Conservation (phyloP, 2,888 invertebrate genomes). For the Ichneumoninae sp. region DNA sequence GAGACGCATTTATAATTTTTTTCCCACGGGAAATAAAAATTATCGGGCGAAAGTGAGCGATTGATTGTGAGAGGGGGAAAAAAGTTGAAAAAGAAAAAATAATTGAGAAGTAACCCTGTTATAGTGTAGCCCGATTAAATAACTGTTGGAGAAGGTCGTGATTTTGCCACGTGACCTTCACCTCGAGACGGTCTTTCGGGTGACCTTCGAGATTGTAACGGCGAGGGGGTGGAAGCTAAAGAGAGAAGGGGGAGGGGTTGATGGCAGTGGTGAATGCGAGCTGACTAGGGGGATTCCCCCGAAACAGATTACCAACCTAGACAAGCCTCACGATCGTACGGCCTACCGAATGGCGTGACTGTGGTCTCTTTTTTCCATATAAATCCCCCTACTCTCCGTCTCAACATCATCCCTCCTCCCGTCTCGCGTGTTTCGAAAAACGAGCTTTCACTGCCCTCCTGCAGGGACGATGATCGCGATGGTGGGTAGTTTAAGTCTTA, state of each 20-base stretch:
- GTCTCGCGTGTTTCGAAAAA: constrained; percentile 2
- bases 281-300: constrained; percentile 70
- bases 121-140: constrained; percentile 39
- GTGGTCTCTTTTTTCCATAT: constrained; percentile 39
- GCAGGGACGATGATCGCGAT: constrained; percentile 5
- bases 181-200: constrained; percentile 66
- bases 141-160: constrained; percentile 55
- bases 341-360: constrained; percentile 53
- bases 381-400: background rate
- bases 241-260: constrained; percentile 34
- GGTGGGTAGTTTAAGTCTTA: constrained; percentile 8
- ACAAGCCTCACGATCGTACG: constrained; percentile 44
- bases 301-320: constrained; percentile 71
- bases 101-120: background rate
- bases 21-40: background rate
- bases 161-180: constrained; percentile 76
- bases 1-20: background rate
- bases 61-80: background rate
- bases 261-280: constrained; percentile 26
- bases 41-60: background rate
- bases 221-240: constrained; percentile 28
- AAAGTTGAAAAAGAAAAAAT: background rate
- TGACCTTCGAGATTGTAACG: constrained; percentile 64
- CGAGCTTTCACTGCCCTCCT: constrained; percentile 4
- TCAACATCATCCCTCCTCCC: background rate